Evolutionary conservation across 2,113 vertebrate genomes (phyloP).

Genomic region (Rhinopithecus roxellana): DNA sequence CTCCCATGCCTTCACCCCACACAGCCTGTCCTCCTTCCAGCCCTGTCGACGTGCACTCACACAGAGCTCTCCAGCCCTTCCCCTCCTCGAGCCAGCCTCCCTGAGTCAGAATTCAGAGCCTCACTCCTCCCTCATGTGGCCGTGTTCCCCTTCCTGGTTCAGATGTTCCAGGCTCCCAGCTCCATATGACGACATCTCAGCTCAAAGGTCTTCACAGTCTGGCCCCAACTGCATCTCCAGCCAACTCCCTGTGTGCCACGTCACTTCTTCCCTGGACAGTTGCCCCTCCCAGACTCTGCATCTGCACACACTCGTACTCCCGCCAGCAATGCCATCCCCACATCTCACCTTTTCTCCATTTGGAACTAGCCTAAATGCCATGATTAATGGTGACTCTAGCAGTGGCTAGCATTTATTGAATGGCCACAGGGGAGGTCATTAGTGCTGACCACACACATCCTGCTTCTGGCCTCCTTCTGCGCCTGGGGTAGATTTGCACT

Average conservation of each 20-base stretch:
- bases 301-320: neutral
- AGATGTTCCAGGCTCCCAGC: neutral
- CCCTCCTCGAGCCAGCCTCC: neutral
- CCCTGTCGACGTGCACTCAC: neutral
- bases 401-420: accelerated
- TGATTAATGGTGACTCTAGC: neutral
- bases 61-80: neutral
- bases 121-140: neutral
- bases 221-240: neutral
- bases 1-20: neutral
- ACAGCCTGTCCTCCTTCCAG: neutral
- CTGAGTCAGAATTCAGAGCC: too few relatives aligned
- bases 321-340: neutral
- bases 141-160: neutral
- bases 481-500: neutral
- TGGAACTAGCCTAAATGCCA: neutral
- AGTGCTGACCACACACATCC: neutral
- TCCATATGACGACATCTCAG: neutral
- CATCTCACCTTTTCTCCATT: neutral
- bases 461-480: neutral
- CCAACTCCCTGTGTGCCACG: accelerated
- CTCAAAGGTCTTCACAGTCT: neutral
- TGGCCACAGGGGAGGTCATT: neutral
- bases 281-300: neutral
- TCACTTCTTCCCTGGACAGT: neutral